A percentile compares a stretch with the other conserved stretches of the same genome.
Conservation (phyloP, 2,797 vertebrate species). For the Gymnodraco acuticeps region DNA sequence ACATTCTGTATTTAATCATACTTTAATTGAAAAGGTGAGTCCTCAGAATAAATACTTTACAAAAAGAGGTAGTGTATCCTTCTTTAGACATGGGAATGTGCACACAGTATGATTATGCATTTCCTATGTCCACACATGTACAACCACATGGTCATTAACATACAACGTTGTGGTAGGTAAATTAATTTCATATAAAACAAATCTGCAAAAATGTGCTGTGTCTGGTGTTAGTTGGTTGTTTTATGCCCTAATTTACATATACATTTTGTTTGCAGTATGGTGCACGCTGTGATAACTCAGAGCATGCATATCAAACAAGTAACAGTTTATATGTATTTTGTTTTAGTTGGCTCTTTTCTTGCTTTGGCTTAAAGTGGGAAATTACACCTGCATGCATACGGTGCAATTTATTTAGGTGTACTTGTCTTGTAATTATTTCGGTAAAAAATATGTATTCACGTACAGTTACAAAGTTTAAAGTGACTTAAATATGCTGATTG, state of each 20-base stretch:
- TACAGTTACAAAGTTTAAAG: neutral
- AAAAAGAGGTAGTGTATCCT: neutral
- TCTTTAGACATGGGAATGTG: neutral
- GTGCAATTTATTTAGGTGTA: neutral
- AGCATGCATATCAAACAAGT: neutral
- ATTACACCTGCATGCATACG: neutral
- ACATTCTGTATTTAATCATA: conserved; percentile 2
- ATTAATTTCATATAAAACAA: neutral
- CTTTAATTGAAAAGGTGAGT: neutral
- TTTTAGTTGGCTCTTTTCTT: neutral
- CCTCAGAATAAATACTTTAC: neutral
- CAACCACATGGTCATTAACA: neutral
- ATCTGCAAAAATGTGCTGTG: neutral
- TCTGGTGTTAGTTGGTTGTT: neutral
- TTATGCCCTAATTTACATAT: neutral
- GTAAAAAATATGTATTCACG: neutral
- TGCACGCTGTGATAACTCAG: neutral
- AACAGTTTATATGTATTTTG: neutral
- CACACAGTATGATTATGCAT: too few species aligned
- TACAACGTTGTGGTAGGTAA: neutral
- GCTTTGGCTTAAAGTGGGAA: neutral
- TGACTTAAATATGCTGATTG: neutral
- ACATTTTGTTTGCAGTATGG: neutral
- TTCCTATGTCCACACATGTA: neutral
- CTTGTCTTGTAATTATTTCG: neutral